Evolutionary conservation across 2,888 invertebrate genomes (phyloP).

Genomic region (Tinea pellionella): DNA sequence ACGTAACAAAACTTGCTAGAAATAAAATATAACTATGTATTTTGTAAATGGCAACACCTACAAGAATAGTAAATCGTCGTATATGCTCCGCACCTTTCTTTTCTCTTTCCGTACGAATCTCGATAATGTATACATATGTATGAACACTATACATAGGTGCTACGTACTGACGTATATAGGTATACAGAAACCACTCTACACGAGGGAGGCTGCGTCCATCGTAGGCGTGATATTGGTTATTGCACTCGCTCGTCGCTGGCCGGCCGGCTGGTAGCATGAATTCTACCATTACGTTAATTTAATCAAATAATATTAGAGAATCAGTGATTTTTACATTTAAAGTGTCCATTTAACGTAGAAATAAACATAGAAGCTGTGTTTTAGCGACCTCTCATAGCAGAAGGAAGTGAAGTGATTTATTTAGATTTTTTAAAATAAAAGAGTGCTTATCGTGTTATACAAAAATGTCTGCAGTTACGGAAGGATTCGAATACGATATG

Average conservation of each 20-base stretch:
- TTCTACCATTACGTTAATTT: slow-evolving; percentile 27
- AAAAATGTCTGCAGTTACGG: slow-evolving; percentile 54
- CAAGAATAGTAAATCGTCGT: slow-evolving; percentile 21
- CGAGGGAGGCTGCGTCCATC: slow-evolving; percentile 43
- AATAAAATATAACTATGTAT: no score
- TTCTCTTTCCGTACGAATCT: not conserved
- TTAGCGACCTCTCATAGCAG: not conserved
- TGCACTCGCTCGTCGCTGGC: slow-evolving; percentile 26
- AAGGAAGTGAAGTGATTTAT: not conserved
- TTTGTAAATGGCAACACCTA: no score
- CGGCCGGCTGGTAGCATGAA: slow-evolving; percentile 47
- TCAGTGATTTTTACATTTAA: slow-evolving; percentile 34
- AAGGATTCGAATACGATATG: slow-evolving; percentile 74
- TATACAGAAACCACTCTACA: not conserved
- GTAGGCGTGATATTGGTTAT: slow-evolving; percentile 50
- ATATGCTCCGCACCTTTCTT: slow-evolving; percentile 29
- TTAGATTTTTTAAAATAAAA: slow-evolving; percentile 1
- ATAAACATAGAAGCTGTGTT: not conserved
- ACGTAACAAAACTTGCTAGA: no score
- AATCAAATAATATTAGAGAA: slow-evolving; percentile 30
- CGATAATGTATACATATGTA: not conserved
- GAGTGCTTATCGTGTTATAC: not conserved
- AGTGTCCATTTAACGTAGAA: not conserved
- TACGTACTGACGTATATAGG: no score
- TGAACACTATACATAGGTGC: not conserved